phyloP scores from a whole-genome alignment of 1,140 invertebrate species.

The Euura saliciscinereae region DNA sequence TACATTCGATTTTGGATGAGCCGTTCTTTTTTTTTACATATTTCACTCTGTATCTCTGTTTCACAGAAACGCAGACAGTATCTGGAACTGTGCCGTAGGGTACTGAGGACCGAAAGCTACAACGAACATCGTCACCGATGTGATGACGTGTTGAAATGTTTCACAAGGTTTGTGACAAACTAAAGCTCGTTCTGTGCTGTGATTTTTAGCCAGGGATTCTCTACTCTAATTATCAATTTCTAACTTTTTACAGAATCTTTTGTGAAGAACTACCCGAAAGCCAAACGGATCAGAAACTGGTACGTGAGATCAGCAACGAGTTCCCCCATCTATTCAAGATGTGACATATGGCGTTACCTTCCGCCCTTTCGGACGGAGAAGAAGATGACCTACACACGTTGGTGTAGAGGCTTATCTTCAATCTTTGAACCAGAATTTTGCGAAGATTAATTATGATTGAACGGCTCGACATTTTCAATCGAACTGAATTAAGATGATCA shows the following conservation, averaged over 20 bases:
- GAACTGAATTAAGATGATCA: no score
- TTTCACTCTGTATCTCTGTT: slow-evolving; percentile 10
- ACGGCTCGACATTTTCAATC: no score
- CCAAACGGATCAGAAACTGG: slow-evolving; percentile 74
- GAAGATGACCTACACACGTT: slow-evolving; percentile 54
- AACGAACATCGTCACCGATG: slow-evolving; percentile 75
- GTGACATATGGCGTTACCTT: slow-evolving; percentile 48
- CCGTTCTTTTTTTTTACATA: slow-evolving; percentile 5
- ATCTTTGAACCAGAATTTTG: background rate
- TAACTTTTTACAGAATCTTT: slow-evolving; percentile 66
- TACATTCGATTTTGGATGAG: slow-evolving; percentile 15
- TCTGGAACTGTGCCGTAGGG: slow-evolving; percentile 75
- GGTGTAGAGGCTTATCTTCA: slow-evolving; percentile 30
- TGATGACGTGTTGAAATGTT: slow-evolving; percentile 79
- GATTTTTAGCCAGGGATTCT: no score
- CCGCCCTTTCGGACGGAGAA: slow-evolving; percentile 40
- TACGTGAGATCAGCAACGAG: slow-evolving; percentile 80
- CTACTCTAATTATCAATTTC: no score
- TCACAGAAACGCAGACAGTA: slow-evolving; percentile 74
- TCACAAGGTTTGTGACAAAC: slow-evolving; percentile 61
- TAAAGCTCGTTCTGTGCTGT: background rate
- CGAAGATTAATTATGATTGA: no score
- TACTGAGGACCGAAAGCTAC: slow-evolving; percentile 79
- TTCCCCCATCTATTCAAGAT: slow-evolving; percentile 82
- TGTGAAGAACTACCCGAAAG: slow-evolving; percentile 79